A percentile compares a stretch with the other conserved stretches of the same genome.
These are phyloP conservation scores for Ceyx margarethae DNA, from an alignment of 2,113 vertebrate genomes.

Conservation along the genomic window DNA sequence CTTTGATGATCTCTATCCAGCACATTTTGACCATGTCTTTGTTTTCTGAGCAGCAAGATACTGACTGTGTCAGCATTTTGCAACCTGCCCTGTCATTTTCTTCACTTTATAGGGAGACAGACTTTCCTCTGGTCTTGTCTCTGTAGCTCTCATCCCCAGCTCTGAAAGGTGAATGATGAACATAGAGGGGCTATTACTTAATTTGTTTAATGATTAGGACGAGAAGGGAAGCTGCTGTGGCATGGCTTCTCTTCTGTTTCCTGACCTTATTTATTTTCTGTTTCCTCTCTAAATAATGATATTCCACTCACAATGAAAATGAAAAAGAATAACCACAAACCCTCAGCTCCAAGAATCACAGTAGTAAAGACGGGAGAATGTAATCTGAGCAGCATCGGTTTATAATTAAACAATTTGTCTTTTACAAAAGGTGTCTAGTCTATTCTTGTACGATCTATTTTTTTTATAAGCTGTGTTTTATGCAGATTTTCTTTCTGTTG, in stretches of 20 bases:
- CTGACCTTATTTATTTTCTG: neutral
- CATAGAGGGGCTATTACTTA: neutral
- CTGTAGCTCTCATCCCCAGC: neutral
- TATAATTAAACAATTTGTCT: slow-evolving; percentile 41
- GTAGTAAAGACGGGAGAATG: neutral
- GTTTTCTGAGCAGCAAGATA: neutral
- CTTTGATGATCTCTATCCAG: neutral
- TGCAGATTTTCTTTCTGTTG: neutral
- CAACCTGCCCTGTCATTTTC: neutral
- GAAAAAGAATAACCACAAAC: neutral
- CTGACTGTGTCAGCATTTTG: neutral
- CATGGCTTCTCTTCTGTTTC: neutral
- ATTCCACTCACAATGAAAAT: neutral
- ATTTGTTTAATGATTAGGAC: neutral
- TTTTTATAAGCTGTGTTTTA: neutral
- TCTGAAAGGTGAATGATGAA: neutral
- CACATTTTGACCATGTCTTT: neutral
- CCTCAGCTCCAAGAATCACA: neutral
- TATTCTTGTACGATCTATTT: neutral
- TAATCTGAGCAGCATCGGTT: neutral
- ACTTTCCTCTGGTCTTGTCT: neutral
- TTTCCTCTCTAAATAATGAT: neutral
- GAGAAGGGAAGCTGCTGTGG: neutral
- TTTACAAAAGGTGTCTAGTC: neutral
- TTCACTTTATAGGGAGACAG: neutral